Evolutionary conservation across 64 coral and sea anemone genomes (phyloP), one percentile per base, ranked within the genome.

Genomic region (Stichodactyla helianthus): DNA sequence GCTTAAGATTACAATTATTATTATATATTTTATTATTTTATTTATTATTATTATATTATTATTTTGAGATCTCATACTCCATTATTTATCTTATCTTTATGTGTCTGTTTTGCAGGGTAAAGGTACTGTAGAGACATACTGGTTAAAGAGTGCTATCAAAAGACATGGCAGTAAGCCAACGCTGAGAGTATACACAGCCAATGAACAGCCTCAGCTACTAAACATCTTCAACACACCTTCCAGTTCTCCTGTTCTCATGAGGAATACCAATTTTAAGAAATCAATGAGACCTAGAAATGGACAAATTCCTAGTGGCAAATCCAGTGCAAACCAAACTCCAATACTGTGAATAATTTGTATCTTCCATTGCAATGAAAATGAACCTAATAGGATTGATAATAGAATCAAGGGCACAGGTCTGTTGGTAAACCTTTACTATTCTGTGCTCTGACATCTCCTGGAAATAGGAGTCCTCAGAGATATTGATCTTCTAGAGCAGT

Each of bases 51-150:
- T n/a, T n/a, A n/a, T n/a, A n/a, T n/a, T n/a, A n/a, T n/a, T n/a
- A n/a, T 44, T 44, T 44, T 44, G 35, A 44, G 35, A 65, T n/a
- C 62, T n/a, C 62, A 65, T n/a, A 5, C 12, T 65, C 18, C 19
- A n/a, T 65, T 19, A 65, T 65, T 9, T 44, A 44, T 44, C 35
- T 44, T 44, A 44, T 44, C 35, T 44, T 44, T 44, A 2, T 44
- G 35, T 44, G 35, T 44, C 1, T 10, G 25, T 55, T 31, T 79
- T 10, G 26, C 28, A 90, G 89, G 89, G 89, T 25, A 90, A 90
- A 51, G 89, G 89, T 19, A 79, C 85, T 20, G 70, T 85, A 6
- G 20, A 50, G 20, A 90, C 89, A 8, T 90, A 64, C 54, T 90
- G 89, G 89, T 65, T 90, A 22, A n/a, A 52, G 50, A 81, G 78